Evolutionary conservation across 2,113 vertebrate genomes (phyloP).

Genomic region (Centropus unirufus): DNA sequence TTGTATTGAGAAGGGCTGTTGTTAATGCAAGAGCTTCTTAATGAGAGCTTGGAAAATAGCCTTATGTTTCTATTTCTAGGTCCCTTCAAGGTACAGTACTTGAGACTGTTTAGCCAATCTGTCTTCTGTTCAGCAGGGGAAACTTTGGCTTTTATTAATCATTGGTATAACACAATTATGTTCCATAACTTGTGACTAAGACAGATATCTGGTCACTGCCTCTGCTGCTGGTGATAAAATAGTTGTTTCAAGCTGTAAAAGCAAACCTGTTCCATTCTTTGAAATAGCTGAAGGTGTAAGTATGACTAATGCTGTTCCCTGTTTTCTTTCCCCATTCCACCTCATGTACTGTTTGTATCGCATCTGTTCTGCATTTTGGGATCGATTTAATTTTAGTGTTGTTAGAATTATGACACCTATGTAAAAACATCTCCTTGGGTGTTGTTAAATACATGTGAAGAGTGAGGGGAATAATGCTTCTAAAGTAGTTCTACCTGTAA

Average conservation of each 20-base stretch:
- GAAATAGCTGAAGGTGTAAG: conserved; percentile 95
- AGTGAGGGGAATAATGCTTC: not conserved
- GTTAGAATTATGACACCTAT: not conserved
- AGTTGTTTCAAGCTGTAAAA: conserved; percentile 91
- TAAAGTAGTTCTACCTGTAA: not conserved
- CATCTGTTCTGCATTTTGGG: not conserved
- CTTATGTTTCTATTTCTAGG: not conserved
- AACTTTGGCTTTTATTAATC: conserved; percentile 16
- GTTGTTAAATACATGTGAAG: not conserved
- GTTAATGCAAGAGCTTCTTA: conserved; percentile 6
- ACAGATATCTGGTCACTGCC: conserved; percentile 91
- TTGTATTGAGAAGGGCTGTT: not conserved
- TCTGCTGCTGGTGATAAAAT: conserved; percentile 94
- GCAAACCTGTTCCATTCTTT: conserved; percentile 84
- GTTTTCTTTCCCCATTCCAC: not conserved
- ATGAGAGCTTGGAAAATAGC: not conserved
- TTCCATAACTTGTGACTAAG: conserved; percentile 83
- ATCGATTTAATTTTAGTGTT: not conserved
- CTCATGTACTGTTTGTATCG: not conserved
- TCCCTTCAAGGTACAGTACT: not conserved
- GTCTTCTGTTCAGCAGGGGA: not conserved
- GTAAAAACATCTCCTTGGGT: not conserved
- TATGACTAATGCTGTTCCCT: not conserved
- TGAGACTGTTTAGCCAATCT: not conserved
- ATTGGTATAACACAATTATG: not conserved